Conservation (phyloP, 2,113 vertebrate genomes). For the crab-eating macaque (Macaca fascicularis) region T2T-MFA8v1.1 NC_088395.1:157779001-157779500, state of each 20-base stretch:
- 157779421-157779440: background rate
- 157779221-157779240: background rate
- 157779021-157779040: background rate
- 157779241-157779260: background rate
- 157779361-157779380: background rate
- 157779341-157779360: background rate
- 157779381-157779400: background rate
- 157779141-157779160: background rate
- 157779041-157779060: background rate
- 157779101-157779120: background rate
- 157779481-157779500: background rate
- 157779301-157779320: background rate
- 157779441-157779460: conserved; percentile 28
- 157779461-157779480: conserved; percentile 40
- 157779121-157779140: background rate
- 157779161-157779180: background rate
- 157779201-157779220: background rate
- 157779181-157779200: background rate
- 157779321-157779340: background rate
- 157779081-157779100: background rate
- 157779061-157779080: background rate
- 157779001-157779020: background rate
- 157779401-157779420: background rate
- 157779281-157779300: background rate
- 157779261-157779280: background rate